Percentiles rank a stretch among this genome's conserved stretches.
Evolutionary conservation across 2,888 invertebrate genomes (phyloP).

Genomic region (Physocephala rufipes): DNA sequence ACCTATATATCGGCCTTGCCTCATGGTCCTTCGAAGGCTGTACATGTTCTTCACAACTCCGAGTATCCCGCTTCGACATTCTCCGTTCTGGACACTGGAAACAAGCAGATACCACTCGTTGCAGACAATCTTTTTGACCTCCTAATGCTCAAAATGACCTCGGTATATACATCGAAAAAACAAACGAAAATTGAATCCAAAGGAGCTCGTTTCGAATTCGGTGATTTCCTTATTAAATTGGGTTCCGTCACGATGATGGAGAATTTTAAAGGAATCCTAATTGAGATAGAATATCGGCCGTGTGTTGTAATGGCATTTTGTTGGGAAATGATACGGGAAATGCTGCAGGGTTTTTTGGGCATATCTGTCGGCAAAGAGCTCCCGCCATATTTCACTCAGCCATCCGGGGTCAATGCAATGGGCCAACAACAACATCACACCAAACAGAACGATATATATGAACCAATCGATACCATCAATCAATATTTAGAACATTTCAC

Average conservation of each 20-base stretch:
- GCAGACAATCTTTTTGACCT: constrained; percentile 92
- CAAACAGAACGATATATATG: constrained; percentile 70
- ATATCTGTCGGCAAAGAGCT: constrained; percentile 77
- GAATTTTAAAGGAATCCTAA: constrained; percentile 90
- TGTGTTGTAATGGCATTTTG: constrained; percentile 88
- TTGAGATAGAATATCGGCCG: constrained; percentile 93
- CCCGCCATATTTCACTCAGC: constrained; percentile 70
- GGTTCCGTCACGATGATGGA: constrained; percentile 93
- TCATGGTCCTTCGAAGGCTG: constrained; percentile 77
- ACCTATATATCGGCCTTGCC: constrained; percentile 82
- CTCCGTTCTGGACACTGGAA: constrained; percentile 87
- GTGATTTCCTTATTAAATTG: constrained; percentile 92
- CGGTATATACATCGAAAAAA: constrained; percentile 89
- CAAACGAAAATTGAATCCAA: constrained; percentile 88
- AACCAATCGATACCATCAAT: constrained; percentile 90
- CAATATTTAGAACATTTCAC: constrained; percentile 95
- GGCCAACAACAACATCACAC: constrained; percentile 57
- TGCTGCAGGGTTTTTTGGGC: constrained; percentile 89
- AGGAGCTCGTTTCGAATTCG: constrained; percentile 86
- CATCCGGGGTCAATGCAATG: constrained; percentile 60
- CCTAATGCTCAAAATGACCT: constrained; percentile 87
- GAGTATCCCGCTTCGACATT: constrained; percentile 96
- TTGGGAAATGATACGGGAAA: constrained; percentile 91
- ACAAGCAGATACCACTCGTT: constrained; percentile 85
- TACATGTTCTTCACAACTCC: constrained; percentile 94